Base-by-base conservation (phyloP, 2,113 vertebrate genomes). In the Apodemus speciosus region DNA sequence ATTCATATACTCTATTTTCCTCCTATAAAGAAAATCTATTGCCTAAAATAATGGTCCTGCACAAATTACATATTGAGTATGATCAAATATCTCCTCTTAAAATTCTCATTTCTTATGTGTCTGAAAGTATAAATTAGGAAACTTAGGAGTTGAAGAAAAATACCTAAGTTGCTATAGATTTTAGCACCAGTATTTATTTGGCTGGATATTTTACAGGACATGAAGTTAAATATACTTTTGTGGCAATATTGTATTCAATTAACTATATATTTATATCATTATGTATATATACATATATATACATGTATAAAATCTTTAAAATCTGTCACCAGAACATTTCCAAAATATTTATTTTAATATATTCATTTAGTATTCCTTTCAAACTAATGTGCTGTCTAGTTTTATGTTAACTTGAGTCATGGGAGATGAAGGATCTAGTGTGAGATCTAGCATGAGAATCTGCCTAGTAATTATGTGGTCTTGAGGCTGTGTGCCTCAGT, bases 21-120 rank as follows among this genome's bases (percentile, higher is more conserved):
- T 87, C 49, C 30, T 60, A 93, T 94, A 95, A 96, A 95, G 66
- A 94, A 96, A 94, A 95, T 93, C 92, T 93, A 95, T 94, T 91
- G 64, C 46, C 69, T 51, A 96, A 95, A 95, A 95, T 77, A 96
- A 96, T 91, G 90, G 81, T 43, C 49, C 77, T 92, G 66, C 18
- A 95, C 72, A 96, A 89, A 95, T 96, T 95, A 93, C 91, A 80
- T 92, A 92, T 90, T 95, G 89, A 87, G 86, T 73, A 89, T 95
- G 73, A 90, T 90, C 51, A 95, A 92, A 89, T 76, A 60, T 77
- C 23, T 92, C 81, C 58, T 94, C 92, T 88, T 23, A 89, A 96
- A 96, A 91, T 89, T 43, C 13, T n/a, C 9, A 64, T 23, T 79
- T 95, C 88, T 95, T 91, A 85, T 87, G 60, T 79, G 27, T 58